These are phyloP conservation scores for Pristionchus exspectatus DNA, from an alignment of 2,888 invertebrate species.

Conservation along the genomic window DNA sequence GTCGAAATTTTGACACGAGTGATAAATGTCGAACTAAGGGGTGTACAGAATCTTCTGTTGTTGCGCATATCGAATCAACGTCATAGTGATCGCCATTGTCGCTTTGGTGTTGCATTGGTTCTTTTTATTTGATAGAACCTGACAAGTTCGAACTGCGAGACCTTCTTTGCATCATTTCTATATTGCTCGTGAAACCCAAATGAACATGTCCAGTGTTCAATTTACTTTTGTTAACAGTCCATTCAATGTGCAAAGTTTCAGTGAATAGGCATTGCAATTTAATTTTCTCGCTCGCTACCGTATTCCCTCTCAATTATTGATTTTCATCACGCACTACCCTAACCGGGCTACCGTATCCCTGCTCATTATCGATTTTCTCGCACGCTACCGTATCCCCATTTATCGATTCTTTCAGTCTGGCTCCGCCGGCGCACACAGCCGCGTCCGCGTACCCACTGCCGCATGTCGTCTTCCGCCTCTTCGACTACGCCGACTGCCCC, in stretches of 20 bases:
- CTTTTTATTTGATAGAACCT: too few relatives aligned
- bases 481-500: conserved; percentile 98
- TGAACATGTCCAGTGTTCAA: neutral
- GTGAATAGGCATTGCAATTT: too few relatives aligned
- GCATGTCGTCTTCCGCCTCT: conserved; percentile 92
- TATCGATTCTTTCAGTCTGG: conserved; percentile 83
- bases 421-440: conserved; percentile 94
- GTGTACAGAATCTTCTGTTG: too few relatives aligned
- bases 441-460: conserved; percentile 93
- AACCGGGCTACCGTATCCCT: neutral
- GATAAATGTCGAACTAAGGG: too few relatives aligned
- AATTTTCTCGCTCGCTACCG: too few relatives aligned
- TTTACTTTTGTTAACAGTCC: neutral
- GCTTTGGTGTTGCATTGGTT: too few relatives aligned
- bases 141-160: too few relatives aligned
- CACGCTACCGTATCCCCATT: neutral
- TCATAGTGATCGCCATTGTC: too few relatives aligned
- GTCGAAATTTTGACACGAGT: neutral
- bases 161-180: too few relatives aligned
- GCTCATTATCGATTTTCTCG: neutral
- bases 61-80: too few relatives aligned
- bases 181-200: neutral
- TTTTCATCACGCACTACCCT: neutral
- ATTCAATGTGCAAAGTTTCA: neutral
- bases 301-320: too few relatives aligned